Evolutionary conservation across 2,797 vertebrate genomes (phyloP), one percentile per base, ranked within the genome.

Genomic region (Graptemys geographica): DNA sequence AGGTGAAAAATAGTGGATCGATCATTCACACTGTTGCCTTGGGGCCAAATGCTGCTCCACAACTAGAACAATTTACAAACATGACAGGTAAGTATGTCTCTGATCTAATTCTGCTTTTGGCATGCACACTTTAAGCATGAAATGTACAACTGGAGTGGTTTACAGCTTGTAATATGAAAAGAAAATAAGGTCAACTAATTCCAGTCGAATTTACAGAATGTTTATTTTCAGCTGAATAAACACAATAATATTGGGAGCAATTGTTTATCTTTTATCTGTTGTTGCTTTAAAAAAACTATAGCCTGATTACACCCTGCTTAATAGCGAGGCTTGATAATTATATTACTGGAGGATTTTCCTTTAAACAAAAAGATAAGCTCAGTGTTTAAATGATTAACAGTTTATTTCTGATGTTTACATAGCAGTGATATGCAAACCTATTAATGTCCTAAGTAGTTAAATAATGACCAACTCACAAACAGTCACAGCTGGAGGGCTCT

Each of bases 1-100:
- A 69, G 3, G 98, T 98, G 83, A 81, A 86, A 55, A 28, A 88
- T 11, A 98, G 98, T 9, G 97, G 97, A 5, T 95, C 97, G 18
- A 94, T 98, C 87, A 98, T 98, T 90, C 98, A 98, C 62, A 98
- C 98, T 1, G 92, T 99, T 9, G 98, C 98, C 47, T 87, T 98
- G 9, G 98, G 98, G 52, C 76, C 86, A 2, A 28, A 1, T 0
- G 98, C 98, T 21, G 97, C 84, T 2, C 1, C 3, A 59, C 94
- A 92, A 69, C 87, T 99, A 15, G 92, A 94, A 89, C 9, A 79
- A 5, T 89, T 99, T 59, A 93, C 98, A 3, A 11, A 81, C 37
- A 83, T 95, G 87, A 98, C 98, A 96, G 98, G 98, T 98, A 84
- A 96, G 59, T 47, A 76, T 41, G 37, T 44, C 56, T 76, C 23